Base-by-base conservation (phyloP, 1,140 invertebrate species). In the Drosophila lacertosa region DNA sequence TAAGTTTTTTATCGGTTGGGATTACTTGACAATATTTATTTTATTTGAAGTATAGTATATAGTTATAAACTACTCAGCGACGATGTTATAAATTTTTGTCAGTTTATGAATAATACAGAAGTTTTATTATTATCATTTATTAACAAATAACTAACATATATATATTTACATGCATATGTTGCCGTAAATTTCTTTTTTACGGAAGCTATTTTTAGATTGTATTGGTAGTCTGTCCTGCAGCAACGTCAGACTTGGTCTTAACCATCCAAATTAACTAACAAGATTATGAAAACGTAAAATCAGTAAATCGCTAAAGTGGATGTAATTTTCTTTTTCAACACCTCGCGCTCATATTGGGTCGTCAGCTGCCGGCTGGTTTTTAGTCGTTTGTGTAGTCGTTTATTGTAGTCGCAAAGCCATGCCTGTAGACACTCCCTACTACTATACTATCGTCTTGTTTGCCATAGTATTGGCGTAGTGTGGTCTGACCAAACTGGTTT, bases 261-360 rank as follows among this genome's bases (percentile, higher is more conserved):
- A 77, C 64, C 81, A 82, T 58, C 74, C 77, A 88, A 88, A 82
- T 88, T 88, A 88, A 89, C 83, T 88, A 88, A 88, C 82, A 88
- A 88, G 82, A 88, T 88, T 88, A 88, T 88, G 82, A 88, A 88
- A 88, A 88, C 83, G 82, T 88, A 88, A 88, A 89, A 88, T 88
- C 82, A 88, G 82, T 88, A 88, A 88, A 88, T 88, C 82, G 82
- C 77, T 82, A 88, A 88, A 88, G 82, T 88, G 82, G 83, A 82
- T 88, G 82, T 88, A 88, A 88, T 88, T 88, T 88, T 89, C 78
- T 89, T 88, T 88, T 88, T 88, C 82, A 88, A 88, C 82, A 88
- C 82, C 82, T 88, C 82, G 80, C 83, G 80, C 67, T 82, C 82
- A 79, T 75, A 86, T 86, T 88, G 77, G 81, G 74, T 83, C 82